Evolutionary conservation across 2,888 invertebrate species (phyloP).

Genomic region (Sarcophaga variegata): DNA sequence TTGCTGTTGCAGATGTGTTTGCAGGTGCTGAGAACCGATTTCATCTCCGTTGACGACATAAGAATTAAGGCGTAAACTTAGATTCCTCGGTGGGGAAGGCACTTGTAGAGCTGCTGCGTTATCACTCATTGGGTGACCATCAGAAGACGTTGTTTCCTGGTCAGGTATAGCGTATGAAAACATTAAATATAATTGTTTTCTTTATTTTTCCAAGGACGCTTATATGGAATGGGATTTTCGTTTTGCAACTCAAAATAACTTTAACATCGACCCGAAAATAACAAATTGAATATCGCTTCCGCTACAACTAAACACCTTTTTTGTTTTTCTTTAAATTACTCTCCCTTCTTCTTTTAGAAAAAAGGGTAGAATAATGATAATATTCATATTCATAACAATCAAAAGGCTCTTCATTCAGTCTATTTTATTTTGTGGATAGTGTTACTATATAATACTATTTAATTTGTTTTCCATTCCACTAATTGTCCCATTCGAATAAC

Average conservation of each 20-base stretch:
- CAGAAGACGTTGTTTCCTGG: conserved; percentile 65
- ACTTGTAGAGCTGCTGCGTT: conserved; percentile 47
- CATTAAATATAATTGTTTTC: conserved; percentile 67
- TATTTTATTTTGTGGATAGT: conserved; percentile 16
- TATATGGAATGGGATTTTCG: conserved; percentile 21
- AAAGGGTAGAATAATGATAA: not conserved
- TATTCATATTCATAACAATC: conserved; percentile 28
- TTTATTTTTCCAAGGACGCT: conserved; percentile 67
- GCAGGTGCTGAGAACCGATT: not conserved
- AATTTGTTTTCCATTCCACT: conserved; percentile 5
- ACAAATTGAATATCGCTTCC: conserved; percentile 48
- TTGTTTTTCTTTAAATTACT: not conserved
- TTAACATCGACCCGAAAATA: conserved; percentile 57
- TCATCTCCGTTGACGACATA: conserved; percentile 15
- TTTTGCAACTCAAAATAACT: not conserved
- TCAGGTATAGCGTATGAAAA: conserved; percentile 72
- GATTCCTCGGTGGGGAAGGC: conserved; percentile 66
- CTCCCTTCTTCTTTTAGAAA: conserved; percentile 6
- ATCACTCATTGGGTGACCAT: conserved; percentile 61
- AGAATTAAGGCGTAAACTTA: conserved; percentile 66
- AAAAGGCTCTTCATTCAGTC: conserved; percentile 41
- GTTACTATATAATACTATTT: conserved; percentile 18
- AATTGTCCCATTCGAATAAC: conserved; percentile 45
- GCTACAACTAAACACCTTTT: not conserved
- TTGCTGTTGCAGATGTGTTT: conserved; percentile 29